Evolutionary conservation across 2,888 invertebrate species (phyloP), one percentile per base, ranked within the genome.

Genomic region (Sepiola atlantica): DNA sequence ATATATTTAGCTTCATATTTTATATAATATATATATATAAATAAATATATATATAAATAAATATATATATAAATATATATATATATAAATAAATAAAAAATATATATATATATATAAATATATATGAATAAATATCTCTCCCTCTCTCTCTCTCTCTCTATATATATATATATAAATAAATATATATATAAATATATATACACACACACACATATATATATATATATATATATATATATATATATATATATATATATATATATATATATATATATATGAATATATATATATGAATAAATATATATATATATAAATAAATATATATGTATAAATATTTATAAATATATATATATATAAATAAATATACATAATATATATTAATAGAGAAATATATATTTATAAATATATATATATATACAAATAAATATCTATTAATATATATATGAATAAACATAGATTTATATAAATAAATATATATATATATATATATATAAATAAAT

Each of bases 241-340:
- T 32, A 32, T 91, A 32, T 35, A 2, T 24, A 91, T 35, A 35
- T 91, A 91, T 91, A 91, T 32, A 91, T 35, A 91, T 91, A 35
- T 91, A 91, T 91, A 91, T 91, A 91, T 35, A 32, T 91, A 91
- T 35, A 91, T 91, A 91, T 91, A 35, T 91, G 32, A 10, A 91
- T 35, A 91, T n/a, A 90, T 90, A 90, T 90, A n/a, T n/a, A 28
- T n/a, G 28, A 21, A 90, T 90, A 90, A 21, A 90, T 90, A 90
- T 90, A 28, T 90, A n/a, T 35, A 90, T 90, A 90, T 28, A n/a
- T 28, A 90, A 0, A n/a, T 35, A 90, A 0, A 18, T 90, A n/a
- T 90, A 90, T 90, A 90, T 90, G 28, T 90, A 90, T 28, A 18
- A 0, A n/a, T 90, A n/a, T 90, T 4, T 90, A 90, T 90, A n/a